Base-by-base conservation (phyloP, 2,113 vertebrate genomes). In the Greenwoodochromis staneri region DNA sequence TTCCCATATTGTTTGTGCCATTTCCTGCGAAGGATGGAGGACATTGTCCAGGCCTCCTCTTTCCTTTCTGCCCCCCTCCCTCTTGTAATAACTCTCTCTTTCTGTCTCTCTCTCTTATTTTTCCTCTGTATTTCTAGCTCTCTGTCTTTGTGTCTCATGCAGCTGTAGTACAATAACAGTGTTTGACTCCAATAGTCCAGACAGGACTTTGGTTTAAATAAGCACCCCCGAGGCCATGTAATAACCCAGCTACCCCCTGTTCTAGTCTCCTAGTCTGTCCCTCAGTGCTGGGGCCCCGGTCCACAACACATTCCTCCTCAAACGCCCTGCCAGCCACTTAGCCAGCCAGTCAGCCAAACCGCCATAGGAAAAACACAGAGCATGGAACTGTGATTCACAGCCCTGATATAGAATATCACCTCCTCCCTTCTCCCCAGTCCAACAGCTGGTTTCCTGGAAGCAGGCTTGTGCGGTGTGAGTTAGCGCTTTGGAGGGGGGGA, bases 401-500 rank as follows among this genome's bases (percentile, higher is more conserved):
- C 85, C 93, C 94, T 95, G 95, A 96, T 95, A 96, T 95, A 96
- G 93, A 94, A 94, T 91, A 93, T 90, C 94, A 92, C 93, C 94
- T 90, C 93, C 93, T 91, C 93, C 93, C 87, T 84, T 91, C 84
- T 89, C 92, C 89, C 19, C 76, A 73, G 55, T 87, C 90, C 90
- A 95, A 96, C 95, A 96, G 95, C 95, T 96, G 96, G 93, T 94
- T 96, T 95, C 95, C 95, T 95, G 94, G 95, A 96, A 95, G 89
- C 89, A 87, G 89, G 90, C 87, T 87, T 85, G 86, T 92, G 91
- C 13, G 83, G 87, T 89, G 92, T 90, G 93, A 91, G 91, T 87
- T 87, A 3, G 10, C 59, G 59, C 49, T 49, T 76, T 38, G 63
- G 69, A 27, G 24, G 5, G 24, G 40, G 34, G 86, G 61, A 81